These are phyloP conservation scores for Agraylea sexmaculata DNA, from an alignment of 1,140 invertebrate species.

Conservation along the genomic window DNA sequence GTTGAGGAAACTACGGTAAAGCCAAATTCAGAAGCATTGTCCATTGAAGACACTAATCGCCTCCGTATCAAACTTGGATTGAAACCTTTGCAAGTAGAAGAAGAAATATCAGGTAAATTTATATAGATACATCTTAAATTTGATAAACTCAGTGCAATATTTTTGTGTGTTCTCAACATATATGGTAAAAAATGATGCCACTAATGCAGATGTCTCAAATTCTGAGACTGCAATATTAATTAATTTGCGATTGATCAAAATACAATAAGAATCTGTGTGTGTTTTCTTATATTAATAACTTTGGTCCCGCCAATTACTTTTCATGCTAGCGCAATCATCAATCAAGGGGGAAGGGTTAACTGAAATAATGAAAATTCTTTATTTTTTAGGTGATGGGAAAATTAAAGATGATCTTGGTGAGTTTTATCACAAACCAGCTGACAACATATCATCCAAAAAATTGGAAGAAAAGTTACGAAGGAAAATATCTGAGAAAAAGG, in stretches of 20 bases:
- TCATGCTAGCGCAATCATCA: too few species aligned
- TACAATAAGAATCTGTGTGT: too few species aligned
- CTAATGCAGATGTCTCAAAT: constrained; percentile 2
- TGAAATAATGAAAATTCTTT: too few species aligned
- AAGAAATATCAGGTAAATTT: constrained; percentile 22
- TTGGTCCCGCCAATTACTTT: too few species aligned
- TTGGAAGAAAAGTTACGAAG: constrained; percentile 73
- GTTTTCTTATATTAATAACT: too few species aligned
- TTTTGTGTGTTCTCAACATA: not conserved
- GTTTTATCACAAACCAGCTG: constrained; percentile 86
- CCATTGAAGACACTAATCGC: constrained; percentile 86
- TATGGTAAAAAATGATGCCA: not conserved
- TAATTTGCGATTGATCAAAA: not conserved
- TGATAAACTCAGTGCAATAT: constrained; percentile 1
- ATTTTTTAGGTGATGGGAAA: constrained; percentile 32
- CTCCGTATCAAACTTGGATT: constrained; percentile 85
- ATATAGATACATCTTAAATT: not conserved
- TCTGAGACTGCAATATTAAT: not conserved
- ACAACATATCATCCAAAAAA: constrained; percentile 65
- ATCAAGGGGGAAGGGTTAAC: too few species aligned
- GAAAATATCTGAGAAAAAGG: constrained; percentile 61
- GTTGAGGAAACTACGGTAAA: constrained; percentile 25
- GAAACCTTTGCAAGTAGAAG: constrained; percentile 73
- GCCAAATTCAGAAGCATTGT: constrained; percentile 47
- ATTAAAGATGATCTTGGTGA: constrained; percentile 75